These are phyloP conservation scores for Ctenopoma kingsleyae DNA, from an alignment of 2,797 vertebrate species.

Conservation along the genomic window DNA sequence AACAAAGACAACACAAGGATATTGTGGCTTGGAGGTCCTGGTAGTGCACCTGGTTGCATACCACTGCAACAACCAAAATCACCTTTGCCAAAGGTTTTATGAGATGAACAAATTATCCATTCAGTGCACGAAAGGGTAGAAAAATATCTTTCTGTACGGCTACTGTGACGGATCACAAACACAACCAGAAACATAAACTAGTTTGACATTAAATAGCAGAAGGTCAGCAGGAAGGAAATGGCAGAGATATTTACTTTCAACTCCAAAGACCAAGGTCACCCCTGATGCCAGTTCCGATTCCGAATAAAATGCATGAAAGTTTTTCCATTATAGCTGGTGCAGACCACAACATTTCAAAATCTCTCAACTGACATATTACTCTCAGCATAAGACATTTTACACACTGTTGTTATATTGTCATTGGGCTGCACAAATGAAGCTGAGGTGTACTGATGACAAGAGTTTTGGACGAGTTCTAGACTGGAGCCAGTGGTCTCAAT, in stretches of 20 bases:
- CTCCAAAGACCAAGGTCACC: slow-evolving; percentile 2
- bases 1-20: slow-evolving; percentile 32
- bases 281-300: neutral
- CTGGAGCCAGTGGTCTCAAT: neutral
- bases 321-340: neutral
- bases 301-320: neutral
- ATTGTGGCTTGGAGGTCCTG: slow-evolving; percentile 1
- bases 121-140: slow-evolving; percentile 1
- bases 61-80: slow-evolving; percentile 10
- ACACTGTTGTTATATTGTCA: neutral
- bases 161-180: slow-evolving; percentile 7
- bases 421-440: neutral
- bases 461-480: neutral
- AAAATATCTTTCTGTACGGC: neutral
- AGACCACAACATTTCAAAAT: neutral
- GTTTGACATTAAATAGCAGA: slow-evolving; percentile 22
- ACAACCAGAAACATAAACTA: neutral
- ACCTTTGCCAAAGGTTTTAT: slow-evolving; percentile 1
- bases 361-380: neutral
- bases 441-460: neutral
- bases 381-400: neutral
- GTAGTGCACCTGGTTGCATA: neutral
- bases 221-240: slow-evolving; percentile 7
- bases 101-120: slow-evolving; percentile 18
- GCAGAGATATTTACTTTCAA: slow-evolving; percentile 5